Conservation (phyloP, 2,797 vertebrate species). For the Brachyrhaphis roseni region DNA sequence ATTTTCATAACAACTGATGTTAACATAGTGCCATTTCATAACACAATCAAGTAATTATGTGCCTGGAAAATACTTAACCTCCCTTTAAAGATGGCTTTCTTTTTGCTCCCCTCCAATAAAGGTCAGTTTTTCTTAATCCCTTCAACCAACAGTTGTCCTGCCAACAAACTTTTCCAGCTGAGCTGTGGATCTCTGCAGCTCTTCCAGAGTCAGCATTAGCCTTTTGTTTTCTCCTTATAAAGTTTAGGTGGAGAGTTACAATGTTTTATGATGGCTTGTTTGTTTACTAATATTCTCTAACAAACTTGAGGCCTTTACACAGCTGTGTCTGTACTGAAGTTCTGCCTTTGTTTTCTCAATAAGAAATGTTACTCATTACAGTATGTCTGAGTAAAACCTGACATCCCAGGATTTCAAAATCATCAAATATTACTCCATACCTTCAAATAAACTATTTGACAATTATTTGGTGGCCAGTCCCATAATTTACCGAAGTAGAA, state of each 20-base stretch:
- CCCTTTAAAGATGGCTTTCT: background rate
- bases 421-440: background rate
- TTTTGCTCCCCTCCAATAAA: background rate
- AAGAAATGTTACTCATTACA: background rate
- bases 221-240: background rate
- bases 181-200: background rate
- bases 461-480: background rate
- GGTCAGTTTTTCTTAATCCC: background rate
- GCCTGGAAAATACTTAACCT: background rate
- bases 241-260: background rate
- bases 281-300: background rate
- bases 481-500: constrained; percentile 13
- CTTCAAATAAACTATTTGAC: background rate
- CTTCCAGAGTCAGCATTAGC: background rate
- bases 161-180: background rate
- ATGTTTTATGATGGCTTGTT: background rate
- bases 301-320: background rate
- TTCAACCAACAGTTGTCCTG: background rate
- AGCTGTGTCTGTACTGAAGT: background rate
- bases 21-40: background rate
- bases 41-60: background rate
- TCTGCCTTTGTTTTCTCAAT: background rate
- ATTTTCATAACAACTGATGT: background rate
- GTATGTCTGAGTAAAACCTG: background rate
- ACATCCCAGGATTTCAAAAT: background rate